These are phyloP conservation scores for Scaptomyza tumidula DNA, from an alignment of 2,888 invertebrate species.

Conservation along the genomic window DNA sequence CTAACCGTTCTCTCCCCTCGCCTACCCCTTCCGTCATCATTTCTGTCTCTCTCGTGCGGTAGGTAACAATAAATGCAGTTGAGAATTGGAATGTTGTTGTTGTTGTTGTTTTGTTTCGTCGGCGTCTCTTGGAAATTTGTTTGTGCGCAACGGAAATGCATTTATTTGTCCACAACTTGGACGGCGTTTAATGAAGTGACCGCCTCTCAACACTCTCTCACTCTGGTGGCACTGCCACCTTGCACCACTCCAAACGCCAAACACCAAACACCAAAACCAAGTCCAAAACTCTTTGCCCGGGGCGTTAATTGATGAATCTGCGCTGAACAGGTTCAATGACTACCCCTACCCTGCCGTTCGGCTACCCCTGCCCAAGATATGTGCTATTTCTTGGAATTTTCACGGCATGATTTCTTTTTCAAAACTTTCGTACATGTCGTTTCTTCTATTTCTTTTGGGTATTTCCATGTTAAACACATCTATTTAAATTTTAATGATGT, in stretches of 20 bases:
- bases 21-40: not conserved
- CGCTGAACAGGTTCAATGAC: slow-evolving; percentile 74
- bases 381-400: slow-evolving; percentile 81
- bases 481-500: slow-evolving; percentile 81
- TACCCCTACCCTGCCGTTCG: slow-evolving; percentile 34
- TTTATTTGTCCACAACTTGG: slow-evolving; percentile 78
- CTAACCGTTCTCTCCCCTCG: slow-evolving; percentile 53
- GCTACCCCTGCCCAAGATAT: slow-evolving; percentile 19
- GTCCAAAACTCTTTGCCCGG: slow-evolving; percentile 29
- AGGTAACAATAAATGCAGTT: slow-evolving; percentile 35
- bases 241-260: slow-evolving; percentile 10
- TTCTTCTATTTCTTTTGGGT: slow-evolving; percentile 21
- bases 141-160: slow-evolving; percentile 80
- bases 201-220: slow-evolving; percentile 36
- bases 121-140: slow-evolving; percentile 82
- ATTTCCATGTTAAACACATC: slow-evolving; percentile 76
- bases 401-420: slow-evolving; percentile 71
- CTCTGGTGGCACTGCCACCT: not conserved
- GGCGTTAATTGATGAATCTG: slow-evolving; percentile 82
- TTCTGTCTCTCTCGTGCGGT: slow-evolving; percentile 26
- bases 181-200: slow-evolving; percentile 77
- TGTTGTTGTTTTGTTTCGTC: slow-evolving; percentile 51
- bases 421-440: slow-evolving; percentile 30
- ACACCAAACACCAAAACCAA: slow-evolving; percentile 8
- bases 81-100: slow-evolving; percentile 47